Evolutionary conservation across 1,140 invertebrate genomes (phyloP), one percentile per base, ranked within the genome.

Genomic region (Eufriesea mexicana): DNA sequence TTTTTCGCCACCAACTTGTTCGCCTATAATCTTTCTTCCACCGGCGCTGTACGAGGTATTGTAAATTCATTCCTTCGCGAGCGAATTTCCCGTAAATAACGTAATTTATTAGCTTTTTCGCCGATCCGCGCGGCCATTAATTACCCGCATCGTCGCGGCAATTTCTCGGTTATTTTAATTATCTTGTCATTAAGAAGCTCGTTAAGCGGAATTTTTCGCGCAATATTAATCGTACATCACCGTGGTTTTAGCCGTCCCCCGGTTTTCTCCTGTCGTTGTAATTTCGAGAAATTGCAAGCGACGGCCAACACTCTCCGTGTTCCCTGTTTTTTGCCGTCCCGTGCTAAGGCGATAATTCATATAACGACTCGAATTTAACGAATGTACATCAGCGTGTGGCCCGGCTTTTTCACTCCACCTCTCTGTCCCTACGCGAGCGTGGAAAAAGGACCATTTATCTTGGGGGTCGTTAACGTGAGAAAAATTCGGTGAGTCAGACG

Each of bases 391-490:
- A 23, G 16, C 18, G 49, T 62, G n/a, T 5, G 54, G 2, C n/a
- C 16, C 7, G 5, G 12, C 9, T 28, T 62, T 35, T 7, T 28
- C 25, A 35, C 61, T 1, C 73, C 18, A 5, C 16, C 6, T 14
- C 6, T 7, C 25, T 59, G 45, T 20, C 23, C n/a, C 35, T 16
- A 20, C 45, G 5, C 20, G 35, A 20, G 28, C 28, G 47, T 18
- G 2, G 16, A 55, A 76, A 82, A 73, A 76, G 28, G 23, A n/a
- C 28, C 51, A 68, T 82, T 76, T 51, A 76, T 82, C 73, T 68
- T 25, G 25, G 16, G 62, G 71, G 25, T 75, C 72, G 72, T 82
- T 82, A 82, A 82, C 75, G 73, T n/a, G 79, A 59, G 73, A 82
- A 76, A 76, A 82, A 76, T 82, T 82, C 51, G 62, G 25, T 28